phyloP scores from a whole-genome alignment of 2,113 vertebrate genomes.

The Brienomyrus brachyistius region DNA sequence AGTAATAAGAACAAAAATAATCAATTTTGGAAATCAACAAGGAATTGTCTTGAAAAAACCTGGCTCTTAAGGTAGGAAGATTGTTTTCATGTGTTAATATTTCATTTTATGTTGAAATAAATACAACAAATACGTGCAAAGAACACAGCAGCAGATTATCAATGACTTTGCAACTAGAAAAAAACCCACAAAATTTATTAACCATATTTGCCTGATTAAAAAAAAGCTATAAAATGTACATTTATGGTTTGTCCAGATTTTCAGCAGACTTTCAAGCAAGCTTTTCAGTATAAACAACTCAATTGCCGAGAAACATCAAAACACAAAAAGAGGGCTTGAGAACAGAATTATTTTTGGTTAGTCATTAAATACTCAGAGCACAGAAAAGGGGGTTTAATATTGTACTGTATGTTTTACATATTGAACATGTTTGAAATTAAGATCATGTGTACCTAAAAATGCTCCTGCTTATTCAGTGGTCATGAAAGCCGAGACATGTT shows the following conservation, averaged over 20 bases:
- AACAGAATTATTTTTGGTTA: background rate
- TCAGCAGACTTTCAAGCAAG: background rate
- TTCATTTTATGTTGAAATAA: background rate
- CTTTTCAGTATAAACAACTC: background rate
- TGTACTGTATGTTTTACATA: background rate
- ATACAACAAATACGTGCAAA: background rate
- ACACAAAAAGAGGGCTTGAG: background rate
- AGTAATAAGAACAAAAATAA: background rate
- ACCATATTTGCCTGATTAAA: background rate
- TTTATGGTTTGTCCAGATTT: no score
- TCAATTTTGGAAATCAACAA: background rate
- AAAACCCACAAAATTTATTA: background rate
- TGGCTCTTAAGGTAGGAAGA: background rate
- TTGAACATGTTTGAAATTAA: background rate
- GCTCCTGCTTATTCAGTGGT: background rate
- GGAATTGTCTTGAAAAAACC: background rate
- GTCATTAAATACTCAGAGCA: background rate
- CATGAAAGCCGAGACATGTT: background rate
- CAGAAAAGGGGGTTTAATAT: background rate
- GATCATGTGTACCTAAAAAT: background rate
- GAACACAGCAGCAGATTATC: background rate
- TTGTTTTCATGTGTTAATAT: background rate
- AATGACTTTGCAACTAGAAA: background rate
- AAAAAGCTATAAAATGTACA: no score
- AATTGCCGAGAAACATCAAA: background rate